Conservation (phyloP, 2,888 invertebrate genomes). For the Chaetoderma sp. region DNA sequence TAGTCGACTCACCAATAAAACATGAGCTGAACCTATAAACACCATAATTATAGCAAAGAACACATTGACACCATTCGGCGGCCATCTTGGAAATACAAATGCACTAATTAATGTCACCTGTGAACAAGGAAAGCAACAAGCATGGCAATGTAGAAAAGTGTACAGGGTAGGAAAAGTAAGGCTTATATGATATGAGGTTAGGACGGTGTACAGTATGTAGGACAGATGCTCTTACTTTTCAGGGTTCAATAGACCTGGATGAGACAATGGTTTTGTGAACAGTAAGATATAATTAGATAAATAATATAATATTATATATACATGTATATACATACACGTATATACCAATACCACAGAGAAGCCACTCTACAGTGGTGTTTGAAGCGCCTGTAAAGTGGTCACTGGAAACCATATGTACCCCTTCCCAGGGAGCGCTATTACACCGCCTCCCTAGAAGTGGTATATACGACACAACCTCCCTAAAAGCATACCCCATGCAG, state of each 20-base stretch:
- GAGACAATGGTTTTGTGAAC: neutral
- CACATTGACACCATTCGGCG: conserved; percentile 64
- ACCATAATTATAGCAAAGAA: conserved; percentile 68
- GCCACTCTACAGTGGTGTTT: too few species aligned
- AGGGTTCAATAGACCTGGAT: too few species aligned
- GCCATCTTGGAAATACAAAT: conserved; percentile 58
- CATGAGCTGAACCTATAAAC: conserved; percentile 65
- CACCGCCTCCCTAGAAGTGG: too few species aligned
- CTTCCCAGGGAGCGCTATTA: too few species aligned
- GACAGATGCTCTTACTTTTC: neutral
- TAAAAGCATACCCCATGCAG: too few species aligned
- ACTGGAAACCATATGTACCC: too few species aligned
- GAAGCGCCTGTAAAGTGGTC: too few species aligned
- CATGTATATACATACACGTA: neutral
- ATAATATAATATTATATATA: neutral
- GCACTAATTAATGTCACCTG: conserved; percentile 67
- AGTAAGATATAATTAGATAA: neutral
- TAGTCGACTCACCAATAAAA: conserved; percentile 67
- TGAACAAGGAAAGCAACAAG: conserved; percentile 25
- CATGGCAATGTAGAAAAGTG: neutral
- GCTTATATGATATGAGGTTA: too few species aligned
- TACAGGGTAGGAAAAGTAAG: too few species aligned
- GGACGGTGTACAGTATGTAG: neutral
- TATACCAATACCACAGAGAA: neutral
- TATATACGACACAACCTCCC: too few species aligned